A percentile compares a stretch with the other conserved stretches of the same genome.
phyloP scores from a whole-genome alignment of 64 coral and sea anemone genomes.

The Acropora tenuis region DNA sequence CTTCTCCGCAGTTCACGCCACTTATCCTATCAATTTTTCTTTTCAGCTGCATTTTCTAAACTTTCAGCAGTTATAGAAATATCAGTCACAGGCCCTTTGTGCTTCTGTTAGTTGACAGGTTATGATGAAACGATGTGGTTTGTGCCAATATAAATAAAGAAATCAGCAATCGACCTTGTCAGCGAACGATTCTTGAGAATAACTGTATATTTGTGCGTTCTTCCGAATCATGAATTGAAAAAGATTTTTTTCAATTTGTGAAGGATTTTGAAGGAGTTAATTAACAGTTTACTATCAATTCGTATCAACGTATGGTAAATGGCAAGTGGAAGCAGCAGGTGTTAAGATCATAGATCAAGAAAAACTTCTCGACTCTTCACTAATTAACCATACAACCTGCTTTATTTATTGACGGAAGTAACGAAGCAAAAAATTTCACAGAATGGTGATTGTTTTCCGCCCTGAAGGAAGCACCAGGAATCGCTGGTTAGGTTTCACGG shows the following conservation, averaged over 20 bases:
- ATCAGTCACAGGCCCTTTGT: not conserved
- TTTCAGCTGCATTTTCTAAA: constrained; percentile 9
- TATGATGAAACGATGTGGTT: not conserved
- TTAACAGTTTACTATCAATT: not conserved
- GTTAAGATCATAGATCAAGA: constrained; percentile 38
- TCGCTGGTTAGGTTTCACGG: not conserved
- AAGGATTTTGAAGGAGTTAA: not conserved
- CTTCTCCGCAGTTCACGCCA: not conserved
- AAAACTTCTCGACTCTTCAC: constrained; percentile 9
- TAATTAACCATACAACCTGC: constrained; percentile 39
- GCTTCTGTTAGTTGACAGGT: constrained; percentile 28
- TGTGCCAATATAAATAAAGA: no score
- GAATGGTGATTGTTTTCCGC: not conserved
- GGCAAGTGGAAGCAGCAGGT: constrained; percentile 25
- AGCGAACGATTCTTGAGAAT: no score
- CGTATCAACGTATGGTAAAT: not conserved
- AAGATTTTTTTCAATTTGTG: not conserved
- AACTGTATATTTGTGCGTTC: not conserved
- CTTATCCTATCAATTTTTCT: not conserved
- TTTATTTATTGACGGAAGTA: not conserved
- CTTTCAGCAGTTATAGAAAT: not conserved
- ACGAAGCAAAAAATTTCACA: constrained; percentile 40
- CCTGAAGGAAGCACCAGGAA: not conserved
- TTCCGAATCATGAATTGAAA: not conserved
- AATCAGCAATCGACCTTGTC: no score